Evolutionary conservation across 2,113 vertebrate species (phyloP), one percentile per base, ranked within the genome.

Genomic region (Ifrita kowaldi): DNA sequence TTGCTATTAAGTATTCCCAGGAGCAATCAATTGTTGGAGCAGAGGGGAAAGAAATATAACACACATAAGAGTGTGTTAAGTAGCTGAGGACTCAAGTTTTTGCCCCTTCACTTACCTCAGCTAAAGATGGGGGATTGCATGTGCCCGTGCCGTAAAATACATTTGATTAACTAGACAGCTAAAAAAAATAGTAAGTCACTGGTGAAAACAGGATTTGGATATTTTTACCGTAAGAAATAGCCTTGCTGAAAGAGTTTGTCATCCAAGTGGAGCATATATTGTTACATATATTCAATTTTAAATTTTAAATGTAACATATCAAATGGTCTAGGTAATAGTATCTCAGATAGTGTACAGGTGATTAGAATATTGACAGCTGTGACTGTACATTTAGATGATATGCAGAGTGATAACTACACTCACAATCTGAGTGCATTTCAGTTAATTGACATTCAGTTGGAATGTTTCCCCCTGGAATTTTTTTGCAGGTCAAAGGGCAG

Each of bases 401-500:
- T 28, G 26, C 41, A 59, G 11, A 60, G 12, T 60, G 33, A n/a
- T 37, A 87, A 28, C 27, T 46, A 22, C 22, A 69, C 28, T 11
- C 55, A 41, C 17, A 86, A 1, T 56, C 69, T 73, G 46, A 64
- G 42, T 82, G 39, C 49, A 37, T 95, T 95, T 33, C 55, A 73
- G 64, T 92, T 95, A 87, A 69, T 93, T 89, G 50, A 47, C 24
- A 62, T 96, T 79, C 67, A 64, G 47, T 27, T 90, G 88, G 70
- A 84, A 42, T 89, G 42, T 89, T 93, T 94, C 88, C 65, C 53
- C 69, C 74, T 95, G 89, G 84, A 92, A 85, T 88, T 93, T 91
- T 87, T 95, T 95, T 97, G 84, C 47, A 93, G 94, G 73, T 96
- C 79, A 96, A 84, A 93, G 76, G 80, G 80, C 80, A 74, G 86